phyloP scores from a whole-genome alignment of 2,797 vertebrate species.

The Pelochelys cantorii region DNA sequence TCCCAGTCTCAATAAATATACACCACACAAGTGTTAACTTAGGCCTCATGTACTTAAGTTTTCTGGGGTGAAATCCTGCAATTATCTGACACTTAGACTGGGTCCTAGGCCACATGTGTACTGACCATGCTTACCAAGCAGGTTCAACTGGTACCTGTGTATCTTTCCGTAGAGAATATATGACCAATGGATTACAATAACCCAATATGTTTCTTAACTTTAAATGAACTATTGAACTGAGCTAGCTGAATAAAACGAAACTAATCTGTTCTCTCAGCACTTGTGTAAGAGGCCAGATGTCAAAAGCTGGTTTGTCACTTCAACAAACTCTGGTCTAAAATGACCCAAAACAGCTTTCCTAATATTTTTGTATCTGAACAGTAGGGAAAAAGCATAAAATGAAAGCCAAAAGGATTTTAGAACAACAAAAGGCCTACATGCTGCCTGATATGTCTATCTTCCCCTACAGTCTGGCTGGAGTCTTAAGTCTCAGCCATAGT shows the following conservation, averaged over 20 bases:
- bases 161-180: background rate
- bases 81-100: background rate
- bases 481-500: background rate
- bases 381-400: background rate
- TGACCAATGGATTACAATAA: background rate
- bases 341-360: background rate
- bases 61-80: background rate
- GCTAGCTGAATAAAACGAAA: background rate
- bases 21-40: fast-evolving
- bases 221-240: background rate
- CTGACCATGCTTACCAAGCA: background rate
- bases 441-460: background rate
- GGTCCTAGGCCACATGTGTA: background rate
- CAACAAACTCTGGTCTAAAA: background rate
- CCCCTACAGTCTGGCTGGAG: background rate
- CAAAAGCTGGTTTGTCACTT: background rate
- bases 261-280: background rate
- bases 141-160: fast-evolving
- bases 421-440: background rate
- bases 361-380: background rate
- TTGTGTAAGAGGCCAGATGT: background rate
- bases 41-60: background rate
- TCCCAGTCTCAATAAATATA: background rate
- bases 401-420: background rate
- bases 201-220: background rate